Percentiles rank a stretch among this genome's conserved stretches.
phyloP scores from a whole-genome alignment of 1,140 invertebrate species.

The Prorops nasuta region DNA sequence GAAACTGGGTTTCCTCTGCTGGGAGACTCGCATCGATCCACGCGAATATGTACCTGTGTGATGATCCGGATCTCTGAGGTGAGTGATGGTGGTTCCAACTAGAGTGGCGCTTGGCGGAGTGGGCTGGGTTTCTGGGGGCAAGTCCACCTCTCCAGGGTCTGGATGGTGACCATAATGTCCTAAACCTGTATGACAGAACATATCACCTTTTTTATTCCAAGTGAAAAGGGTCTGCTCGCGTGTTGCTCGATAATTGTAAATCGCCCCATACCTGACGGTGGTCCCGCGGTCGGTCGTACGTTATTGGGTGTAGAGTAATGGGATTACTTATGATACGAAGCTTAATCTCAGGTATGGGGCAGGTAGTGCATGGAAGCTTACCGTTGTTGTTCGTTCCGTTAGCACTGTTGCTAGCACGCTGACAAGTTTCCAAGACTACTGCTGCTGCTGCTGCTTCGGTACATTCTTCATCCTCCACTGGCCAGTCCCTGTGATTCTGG shows the following conservation, averaged over 20 bases:
- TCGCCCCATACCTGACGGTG: slow-evolving; percentile 46
- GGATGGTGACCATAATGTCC: slow-evolving; percentile 56
- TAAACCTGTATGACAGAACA: slow-evolving; percentile 57
- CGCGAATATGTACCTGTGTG: slow-evolving; percentile 47
- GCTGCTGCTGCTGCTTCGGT: slow-evolving; percentile 42
- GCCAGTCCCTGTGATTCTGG: slow-evolving; percentile 54
- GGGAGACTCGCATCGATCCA: slow-evolving; percentile 12
- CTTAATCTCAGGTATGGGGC: slow-evolving; percentile 28
- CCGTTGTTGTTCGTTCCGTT: slow-evolving; percentile 45
- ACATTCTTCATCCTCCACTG: slow-evolving; percentile 55
- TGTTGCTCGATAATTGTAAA: slow-evolving; percentile 22
- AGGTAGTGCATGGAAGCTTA: too few species aligned
- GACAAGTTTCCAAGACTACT: slow-evolving; percentile 54
- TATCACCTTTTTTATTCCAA: slow-evolving; percentile 54
- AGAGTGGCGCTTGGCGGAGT: slow-evolving; percentile 57
- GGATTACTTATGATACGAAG: background rate
- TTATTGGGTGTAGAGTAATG: too few species aligned
- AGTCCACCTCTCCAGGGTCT: slow-evolving; percentile 54
- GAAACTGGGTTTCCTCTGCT: background rate
- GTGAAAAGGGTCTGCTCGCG: slow-evolving; percentile 46
- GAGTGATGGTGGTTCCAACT: slow-evolving; percentile 55
- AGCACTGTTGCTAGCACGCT: slow-evolving; percentile 47
- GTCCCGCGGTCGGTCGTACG: too few species aligned
- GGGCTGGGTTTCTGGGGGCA: slow-evolving; percentile 55
- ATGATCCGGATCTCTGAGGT: slow-evolving; percentile 50